Base-by-base conservation (phyloP, 1,140 invertebrate genomes). In the Calycopis cecrops region DNA sequence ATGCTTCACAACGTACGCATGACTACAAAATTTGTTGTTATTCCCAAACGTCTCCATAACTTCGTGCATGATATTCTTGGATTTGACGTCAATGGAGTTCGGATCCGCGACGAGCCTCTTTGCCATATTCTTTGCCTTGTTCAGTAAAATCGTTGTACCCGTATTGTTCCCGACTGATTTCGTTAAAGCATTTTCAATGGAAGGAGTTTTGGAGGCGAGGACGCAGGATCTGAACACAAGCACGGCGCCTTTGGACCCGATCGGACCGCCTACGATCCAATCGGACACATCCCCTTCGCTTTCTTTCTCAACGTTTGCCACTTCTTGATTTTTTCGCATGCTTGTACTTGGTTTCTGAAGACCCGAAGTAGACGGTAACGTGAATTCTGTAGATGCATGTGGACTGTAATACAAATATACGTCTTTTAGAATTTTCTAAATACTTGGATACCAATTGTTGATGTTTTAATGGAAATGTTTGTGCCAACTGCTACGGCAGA, bases 221-320 rank as follows among this genome's bases (percentile, higher is more conserved):
- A 90, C 90, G 51, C 89, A 90, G 59, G 89, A 90, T 60, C 89
- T 71, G 69, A 91, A 91, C 21, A 91, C 75, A 28, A 91, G 79
- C 16, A 90, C 81, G 10, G 89, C 83, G 40, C 76, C 85, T 49
- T 88, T 88, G 4, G 88, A 85, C 7, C 90, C 90, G 52, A 90
- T 62, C 1, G 81, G 79, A 1, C 90, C 90, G 1, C 89, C 89
- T 18, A 85, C 77, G 9, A 91, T 70, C 90, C 90, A 91, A 74
- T 78, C 80, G 89, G 90, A 69, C 89, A 94, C 71, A 90, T 93
- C 84, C 85, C 90, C 63, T 88, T 80, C 76, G 50, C 70, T 72
- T 48, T 78, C 73, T 48, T 76, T 78, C 16, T 74, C 71, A 7
- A 49, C 56, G 16, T 62, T 48, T 34, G 63, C 66, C 34, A 59